These are phyloP conservation scores for Hydrolagus colliei DNA, from an alignment of 2,797 vertebrate species.

Conservation along the genomic window DNA sequence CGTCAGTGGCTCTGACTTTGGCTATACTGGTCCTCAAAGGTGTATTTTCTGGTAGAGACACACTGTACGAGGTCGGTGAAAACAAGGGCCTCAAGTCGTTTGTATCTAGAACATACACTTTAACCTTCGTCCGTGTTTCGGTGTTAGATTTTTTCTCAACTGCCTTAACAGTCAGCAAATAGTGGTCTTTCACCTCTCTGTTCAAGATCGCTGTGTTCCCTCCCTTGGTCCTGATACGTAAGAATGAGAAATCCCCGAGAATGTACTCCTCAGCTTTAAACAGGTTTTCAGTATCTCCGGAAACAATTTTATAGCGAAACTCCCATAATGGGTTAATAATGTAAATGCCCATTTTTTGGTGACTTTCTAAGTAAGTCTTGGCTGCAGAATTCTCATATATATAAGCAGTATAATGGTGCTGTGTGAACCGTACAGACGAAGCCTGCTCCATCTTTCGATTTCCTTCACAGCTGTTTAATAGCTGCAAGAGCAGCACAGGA, in stretches of 20 bases:
- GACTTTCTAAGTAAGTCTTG: conserved; percentile 88
- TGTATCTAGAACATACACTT: conserved; percentile 90
- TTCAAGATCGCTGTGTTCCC: conserved; percentile 95
- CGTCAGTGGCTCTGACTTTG: conserved; percentile 88
- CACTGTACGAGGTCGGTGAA: conserved; percentile 92
- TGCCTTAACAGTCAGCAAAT: conserved; percentile 81
- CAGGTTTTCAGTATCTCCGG: conserved; percentile 91
- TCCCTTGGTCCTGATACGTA: conserved; percentile 98
- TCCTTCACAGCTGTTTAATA: conserved; percentile 63
- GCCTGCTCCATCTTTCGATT: conserved; percentile 59
- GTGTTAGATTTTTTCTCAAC: conserved; percentile 72
- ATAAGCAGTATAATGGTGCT: conserved; percentile 80
- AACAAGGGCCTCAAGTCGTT: conserved; percentile 94
- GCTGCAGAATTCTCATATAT: conserved; percentile 97
- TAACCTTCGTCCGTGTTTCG: conserved; percentile 75
- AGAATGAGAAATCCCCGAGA: conserved; percentile 92
- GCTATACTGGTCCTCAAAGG: conserved; percentile 82
- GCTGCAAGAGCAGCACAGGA: conserved; percentile 63
- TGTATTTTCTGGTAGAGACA: conserved; percentile 86
- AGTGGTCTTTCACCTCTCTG: conserved; percentile 92
- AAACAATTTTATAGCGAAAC: conserved; percentile 91
- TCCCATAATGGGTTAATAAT: conserved; percentile 76
- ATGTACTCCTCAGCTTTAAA: conserved; percentile 95
- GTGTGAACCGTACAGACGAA: conserved; percentile 74
- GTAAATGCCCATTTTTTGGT: conserved; percentile 89